Base-by-base conservation (phyloP, 1,140 invertebrate genomes). In the Asbolus verrucosus region DNA sequence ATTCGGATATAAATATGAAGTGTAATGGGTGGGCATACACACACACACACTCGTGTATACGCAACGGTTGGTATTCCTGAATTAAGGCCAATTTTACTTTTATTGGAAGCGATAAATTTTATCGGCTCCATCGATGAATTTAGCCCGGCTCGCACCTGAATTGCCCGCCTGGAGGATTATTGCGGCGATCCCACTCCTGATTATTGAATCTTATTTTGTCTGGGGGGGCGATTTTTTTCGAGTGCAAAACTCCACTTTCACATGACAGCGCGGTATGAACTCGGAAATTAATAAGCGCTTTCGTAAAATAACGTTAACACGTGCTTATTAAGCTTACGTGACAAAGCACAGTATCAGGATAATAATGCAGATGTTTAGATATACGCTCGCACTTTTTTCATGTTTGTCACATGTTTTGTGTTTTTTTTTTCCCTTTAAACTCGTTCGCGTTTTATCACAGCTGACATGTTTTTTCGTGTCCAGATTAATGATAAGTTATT, bases 1-100 rank as follows among this genome's bases (percentile, higher is more conserved):
- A 61, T 62, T 41, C 36, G 69, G 46, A 66, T 38, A 71, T 72
- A 72, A 72, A 72, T 72, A 72, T 72, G 70, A 39, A 14, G 9
- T 14, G 50, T 54, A 54, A 54, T 54, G 14, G 46, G 46, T 54
- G 24, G 24, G 24, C 8, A 27, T 27, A 27, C 8, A 8, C 8
- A 21, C 27, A 54, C 14, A 54, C 46, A 54, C 21, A 14, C 24
- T 16, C 39, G 27, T 13, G 41, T 66, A 50, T 66, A 66, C 36
- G 33, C 43, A 36, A 36, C 33, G 6, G 38, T 50, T 19, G 38
- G 65, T 41, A 54, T 69, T 61, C 43, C 39, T 31, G 59, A 70
- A 65, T 70, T 70, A 70, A 70, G 65, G 62, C 50, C 30, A 70
- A 59, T 66, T 65, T 66, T 66, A 65, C 27, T 67, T 70, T 70